phyloP scores from a whole-genome alignment of 2,888 invertebrate species.

The Bembecia ichneumoniformis region DNA sequence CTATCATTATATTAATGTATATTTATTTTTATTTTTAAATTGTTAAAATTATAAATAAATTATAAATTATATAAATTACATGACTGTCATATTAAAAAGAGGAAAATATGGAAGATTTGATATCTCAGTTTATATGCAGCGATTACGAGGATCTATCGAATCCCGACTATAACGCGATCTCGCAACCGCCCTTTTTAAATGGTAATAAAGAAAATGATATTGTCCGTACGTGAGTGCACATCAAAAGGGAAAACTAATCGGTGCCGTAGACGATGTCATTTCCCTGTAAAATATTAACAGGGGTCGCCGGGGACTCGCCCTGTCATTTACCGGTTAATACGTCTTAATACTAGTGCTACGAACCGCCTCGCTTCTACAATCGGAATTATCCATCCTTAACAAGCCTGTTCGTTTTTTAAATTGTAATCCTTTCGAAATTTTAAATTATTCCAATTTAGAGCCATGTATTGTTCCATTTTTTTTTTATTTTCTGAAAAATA shows the following conservation, averaged over 20 bases:
- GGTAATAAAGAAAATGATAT: constrained; percentile 52
- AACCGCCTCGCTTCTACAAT: constrained; percentile 34
- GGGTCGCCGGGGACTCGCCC: constrained; percentile 40
- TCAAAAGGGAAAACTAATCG: constrained; percentile 66
- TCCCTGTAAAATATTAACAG: constrained; percentile 61
- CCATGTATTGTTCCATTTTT: no score
- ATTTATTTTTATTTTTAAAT: no score
- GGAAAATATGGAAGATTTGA: no score
- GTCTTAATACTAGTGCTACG: constrained; percentile 38
- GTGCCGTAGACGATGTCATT: constrained; percentile 43
- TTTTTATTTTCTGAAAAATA: no score
- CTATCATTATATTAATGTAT: no score
- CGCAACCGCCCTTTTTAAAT: constrained; percentile 12
- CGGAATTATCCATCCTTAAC: constrained; percentile 45
- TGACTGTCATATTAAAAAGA: no score
- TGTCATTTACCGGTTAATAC: constrained; percentile 58
- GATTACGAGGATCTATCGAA: not conserved
- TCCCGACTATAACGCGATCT: not conserved
- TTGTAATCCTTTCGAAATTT: no score
- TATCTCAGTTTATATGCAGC: no score
- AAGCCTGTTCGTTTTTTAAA: constrained; percentile 5
- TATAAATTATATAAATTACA: no score
- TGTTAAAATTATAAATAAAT: no score
- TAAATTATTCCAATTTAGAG: no score
- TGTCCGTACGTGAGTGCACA: constrained; percentile 51